Evolutionary conservation across 2,888 invertebrate species (phyloP).

Genomic region (Hirtodrosophila duncani): DNA sequence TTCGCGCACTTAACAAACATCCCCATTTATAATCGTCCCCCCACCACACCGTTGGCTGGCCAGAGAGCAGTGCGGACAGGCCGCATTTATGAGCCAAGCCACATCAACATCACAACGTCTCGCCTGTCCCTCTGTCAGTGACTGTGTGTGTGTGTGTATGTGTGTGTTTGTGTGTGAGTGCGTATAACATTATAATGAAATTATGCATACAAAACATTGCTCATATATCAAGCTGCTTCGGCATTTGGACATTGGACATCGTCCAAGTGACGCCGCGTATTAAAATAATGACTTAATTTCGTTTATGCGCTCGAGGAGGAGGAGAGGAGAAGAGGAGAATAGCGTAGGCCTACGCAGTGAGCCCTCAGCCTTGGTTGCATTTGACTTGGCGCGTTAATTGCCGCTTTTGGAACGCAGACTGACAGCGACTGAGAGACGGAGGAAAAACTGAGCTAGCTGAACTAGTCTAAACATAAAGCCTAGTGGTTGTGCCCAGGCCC

Average conservation of each 20-base stretch:
- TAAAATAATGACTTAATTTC: constrained; percentile 76
- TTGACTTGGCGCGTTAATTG: constrained; percentile 68
- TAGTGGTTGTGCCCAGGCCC: no score
- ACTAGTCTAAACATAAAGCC: constrained; percentile 19
- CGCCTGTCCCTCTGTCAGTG: no score
- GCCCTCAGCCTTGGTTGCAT: constrained; percentile 45
- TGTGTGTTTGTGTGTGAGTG: no score
- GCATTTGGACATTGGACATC: constrained; percentile 22
- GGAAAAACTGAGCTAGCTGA: constrained; percentile 8
- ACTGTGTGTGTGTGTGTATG: constrained; percentile 1
- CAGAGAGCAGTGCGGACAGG: constrained; percentile 66
- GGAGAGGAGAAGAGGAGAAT: no score
- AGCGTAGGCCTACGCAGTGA: no score
- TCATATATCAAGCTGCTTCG: constrained; percentile 61
- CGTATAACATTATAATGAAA: constrained; percentile 68
- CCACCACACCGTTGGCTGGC: no score
- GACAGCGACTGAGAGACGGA: constrained; percentile 15
- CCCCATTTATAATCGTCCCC: constrained; percentile 68
- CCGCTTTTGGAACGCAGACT: constrained; percentile 44
- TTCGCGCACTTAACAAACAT: constrained; percentile 64
- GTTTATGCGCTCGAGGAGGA: constrained; percentile 45
- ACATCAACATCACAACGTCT: no score
- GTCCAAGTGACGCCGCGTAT: constrained; percentile 56
- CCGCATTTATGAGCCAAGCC: no score
- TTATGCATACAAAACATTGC: constrained; percentile 70